A percentile compares a stretch with the other conserved stretches of the same genome.
Evolutionary conservation across 1,140 invertebrate genomes (phyloP).

Genomic region (Archivesica marissinica): DNA sequence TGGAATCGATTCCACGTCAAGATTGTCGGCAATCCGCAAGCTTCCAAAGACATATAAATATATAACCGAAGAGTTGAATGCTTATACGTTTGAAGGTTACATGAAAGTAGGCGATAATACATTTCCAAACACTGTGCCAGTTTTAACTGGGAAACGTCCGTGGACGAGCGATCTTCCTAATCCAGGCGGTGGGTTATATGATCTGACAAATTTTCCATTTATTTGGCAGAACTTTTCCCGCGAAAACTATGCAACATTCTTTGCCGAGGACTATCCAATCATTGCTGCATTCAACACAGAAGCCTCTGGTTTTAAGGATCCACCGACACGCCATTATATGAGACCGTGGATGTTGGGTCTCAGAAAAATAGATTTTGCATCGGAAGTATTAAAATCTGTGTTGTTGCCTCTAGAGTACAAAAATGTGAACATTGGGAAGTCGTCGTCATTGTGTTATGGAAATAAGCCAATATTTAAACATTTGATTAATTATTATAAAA

Average conservation of each 20-base stretch:
- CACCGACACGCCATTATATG: constrained; percentile 84
- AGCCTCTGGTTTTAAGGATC: constrained; percentile 82
- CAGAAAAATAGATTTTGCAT: constrained; percentile 71
- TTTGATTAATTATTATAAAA: constrained; percentile 59
- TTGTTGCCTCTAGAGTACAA: constrained; percentile 40
- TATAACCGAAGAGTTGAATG: constrained; percentile 82
- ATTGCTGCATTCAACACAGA: constrained; percentile 84
- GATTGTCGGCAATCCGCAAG: constrained; percentile 92
- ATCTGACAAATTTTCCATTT: constrained; percentile 58
- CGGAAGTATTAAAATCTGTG: constrained; percentile 48
- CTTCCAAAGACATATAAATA: constrained; percentile 89
- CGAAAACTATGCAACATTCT: constrained; percentile 84
- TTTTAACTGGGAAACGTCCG: constrained; percentile 61
- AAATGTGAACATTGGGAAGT: constrained; percentile 39
- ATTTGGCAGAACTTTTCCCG: constrained; percentile 84
- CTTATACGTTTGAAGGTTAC: constrained; percentile 79
- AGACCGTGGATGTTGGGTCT: constrained; percentile 81
- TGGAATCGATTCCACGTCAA: constrained; percentile 93
- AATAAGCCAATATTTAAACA: constrained; percentile 61
- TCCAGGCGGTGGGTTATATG: not conserved
- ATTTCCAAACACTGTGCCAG: constrained; percentile 60
- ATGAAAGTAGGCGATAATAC: constrained; percentile 78
- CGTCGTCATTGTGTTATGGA: constrained; percentile 61
- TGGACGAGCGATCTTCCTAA: constrained; percentile 44
- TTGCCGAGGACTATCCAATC: constrained; percentile 84